Evolutionary conservation across 2,797 vertebrate genomes (phyloP).

Genomic region (Threskiornis aethiopicus): DNA sequence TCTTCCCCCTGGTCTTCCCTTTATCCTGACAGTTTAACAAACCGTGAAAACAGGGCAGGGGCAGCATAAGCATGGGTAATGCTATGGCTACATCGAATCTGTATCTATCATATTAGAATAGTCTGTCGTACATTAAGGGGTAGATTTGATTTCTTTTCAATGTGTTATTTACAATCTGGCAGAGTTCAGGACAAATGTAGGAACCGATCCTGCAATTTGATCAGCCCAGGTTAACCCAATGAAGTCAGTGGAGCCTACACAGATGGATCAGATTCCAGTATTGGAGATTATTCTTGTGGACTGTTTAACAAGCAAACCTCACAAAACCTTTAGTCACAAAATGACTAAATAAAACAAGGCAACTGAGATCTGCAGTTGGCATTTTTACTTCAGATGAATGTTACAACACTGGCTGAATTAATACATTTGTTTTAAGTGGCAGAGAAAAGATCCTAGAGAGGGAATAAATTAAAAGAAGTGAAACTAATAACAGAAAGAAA

Average conservation of each 20-base stretch:
- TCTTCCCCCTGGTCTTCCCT: not conserved
- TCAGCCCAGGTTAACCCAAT: not conserved
- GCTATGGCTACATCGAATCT: not conserved
- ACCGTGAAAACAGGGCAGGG: not conserved
- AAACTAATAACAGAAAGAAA: not conserved
- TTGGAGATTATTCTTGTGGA: not conserved
- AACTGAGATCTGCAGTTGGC: not conserved
- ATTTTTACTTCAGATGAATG: not conserved
- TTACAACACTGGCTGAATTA: not conserved
- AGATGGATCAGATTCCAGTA: not conserved
- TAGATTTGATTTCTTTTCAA: not conserved
- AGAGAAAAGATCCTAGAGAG: not conserved
- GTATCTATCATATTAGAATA: not conserved
- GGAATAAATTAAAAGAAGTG: not conserved
- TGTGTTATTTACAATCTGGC: constrained; percentile 21
- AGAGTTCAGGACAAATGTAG: not conserved
- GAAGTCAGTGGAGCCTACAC: not conserved
- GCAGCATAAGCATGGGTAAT: not conserved
- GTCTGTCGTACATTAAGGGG: not conserved
- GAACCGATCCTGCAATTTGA: constrained; percentile 42
- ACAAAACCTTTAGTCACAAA: not conserved
- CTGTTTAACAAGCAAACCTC: not conserved
- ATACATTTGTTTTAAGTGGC: not conserved
- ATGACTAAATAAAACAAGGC: not conserved
- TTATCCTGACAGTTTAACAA: not conserved